Percentiles rank a stretch among this genome's conserved stretches.
These are phyloP conservation scores for Diplogasteroides magnus DNA, from an alignment of 1,140 invertebrate species.

Conservation along the genomic window DNA sequence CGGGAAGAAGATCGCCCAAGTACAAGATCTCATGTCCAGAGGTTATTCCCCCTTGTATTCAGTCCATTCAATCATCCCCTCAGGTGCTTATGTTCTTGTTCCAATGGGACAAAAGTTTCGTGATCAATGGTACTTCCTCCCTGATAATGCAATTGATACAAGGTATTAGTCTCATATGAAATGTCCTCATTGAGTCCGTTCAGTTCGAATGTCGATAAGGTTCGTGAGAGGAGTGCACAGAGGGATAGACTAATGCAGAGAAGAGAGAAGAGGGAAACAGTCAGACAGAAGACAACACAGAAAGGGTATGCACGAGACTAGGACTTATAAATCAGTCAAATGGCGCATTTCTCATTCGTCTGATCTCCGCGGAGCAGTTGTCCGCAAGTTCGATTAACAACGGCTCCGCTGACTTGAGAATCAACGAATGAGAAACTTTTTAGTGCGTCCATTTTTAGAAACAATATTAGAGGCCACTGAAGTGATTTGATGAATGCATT, in stretches of 20 bases:
- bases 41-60: constrained; percentile 5
- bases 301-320: too few species aligned
- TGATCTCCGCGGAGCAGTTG: too few species aligned
- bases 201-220: constrained; percentile 16
- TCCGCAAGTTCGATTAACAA: too few species aligned
- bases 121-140: constrained; percentile 47
- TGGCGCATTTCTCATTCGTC: too few species aligned
- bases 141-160: constrained; percentile 45
- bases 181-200: not conserved
- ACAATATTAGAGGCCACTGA: too few species aligned
- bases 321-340: too few species aligned
- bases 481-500: too few species aligned
- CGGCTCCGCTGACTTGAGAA: too few species aligned
- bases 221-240: constrained; percentile 31
- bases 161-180: constrained; percentile 26
- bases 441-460: too few species aligned
- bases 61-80: too few species aligned
- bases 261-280: constrained; percentile 14
- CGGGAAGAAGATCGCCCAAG: constrained; percentile 31
- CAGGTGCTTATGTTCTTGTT: constrained; percentile 38
- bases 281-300: too few species aligned
- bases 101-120: constrained; percentile 39
- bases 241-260: constrained; percentile 32
- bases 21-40: constrained; percentile 41
- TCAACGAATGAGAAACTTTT: too few species aligned